A percentile compares a stretch with the other conserved stretches of the same genome.
Conservation (phyloP, 1,140 invertebrate species). For the Calephelis virginiensis region DNA sequence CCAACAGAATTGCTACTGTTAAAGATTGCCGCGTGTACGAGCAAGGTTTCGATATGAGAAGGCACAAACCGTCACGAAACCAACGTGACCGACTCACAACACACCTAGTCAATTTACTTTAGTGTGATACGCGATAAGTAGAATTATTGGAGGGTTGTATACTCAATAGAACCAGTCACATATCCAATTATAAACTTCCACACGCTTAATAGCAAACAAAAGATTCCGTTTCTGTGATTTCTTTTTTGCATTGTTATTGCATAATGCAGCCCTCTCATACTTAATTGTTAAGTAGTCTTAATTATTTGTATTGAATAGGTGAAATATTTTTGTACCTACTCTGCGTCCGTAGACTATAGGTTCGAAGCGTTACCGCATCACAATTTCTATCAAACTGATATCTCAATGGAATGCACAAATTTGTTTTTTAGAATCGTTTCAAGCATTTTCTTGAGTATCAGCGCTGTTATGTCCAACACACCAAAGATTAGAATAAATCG, state of each 20-base stretch:
- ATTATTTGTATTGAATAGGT: slow-evolving; percentile 70
- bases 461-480: slow-evolving; percentile 65
- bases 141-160: slow-evolving; percentile 48
- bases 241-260: slow-evolving; percentile 34
- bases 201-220: slow-evolving; percentile 19
- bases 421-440: slow-evolving; percentile 21
- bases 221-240: slow-evolving; percentile 28
- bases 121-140: slow-evolving; percentile 76
- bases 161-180: not conserved
- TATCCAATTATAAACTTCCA: not conserved
- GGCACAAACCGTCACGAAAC: slow-evolving; percentile 25
- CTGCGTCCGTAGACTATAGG: slow-evolving; percentile 68
- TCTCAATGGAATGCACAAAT: slow-evolving; percentile 41
- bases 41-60: not conserved
- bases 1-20: too few species aligned
- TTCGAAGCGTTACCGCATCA: slow-evolving; percentile 69
- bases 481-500: slow-evolving; percentile 76
- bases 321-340: slow-evolving; percentile 77
- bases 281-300: slow-evolving; percentile 77
- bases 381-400: slow-evolving; percentile 43
- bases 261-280: slow-evolving; percentile 56
- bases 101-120: slow-evolving; percentile 77
- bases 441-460: slow-evolving; percentile 46
- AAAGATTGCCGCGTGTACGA: too few species aligned
- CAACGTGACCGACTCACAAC: slow-evolving; percentile 60